Base-by-base conservation (phyloP, 2,888 invertebrate genomes). In the Scaptomyza parva region DNA sequence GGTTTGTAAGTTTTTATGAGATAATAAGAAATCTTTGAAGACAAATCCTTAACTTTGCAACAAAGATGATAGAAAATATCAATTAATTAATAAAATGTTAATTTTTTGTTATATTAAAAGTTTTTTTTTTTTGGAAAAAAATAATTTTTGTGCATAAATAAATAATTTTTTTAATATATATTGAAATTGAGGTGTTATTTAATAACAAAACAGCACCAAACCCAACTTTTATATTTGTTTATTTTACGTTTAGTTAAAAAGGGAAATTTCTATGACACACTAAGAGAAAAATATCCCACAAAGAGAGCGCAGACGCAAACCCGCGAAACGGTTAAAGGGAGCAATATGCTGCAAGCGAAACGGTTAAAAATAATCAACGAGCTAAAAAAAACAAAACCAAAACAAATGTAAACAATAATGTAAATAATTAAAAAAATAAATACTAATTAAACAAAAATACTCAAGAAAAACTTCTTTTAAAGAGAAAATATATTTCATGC, bases 341-440 rank as follows among this genome's bases (percentile, higher is more conserved):
- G 65, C 9, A 41, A 24, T 14, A 22, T 8, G 17, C 18, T 39
- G 30, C 12, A 33, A 0, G 11, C 12, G 7, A 66, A 86, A 52
- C 86, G 82, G 86, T 70, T 70, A 8, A 37, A 39, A 52, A 48
- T 63, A 30, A 54, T 8, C 26, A 9, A 6, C 17, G 67, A 45
- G 8, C 69, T 67, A 73, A 81, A 84, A 84, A 70, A 43, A 59
- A 74, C 71, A 75, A 71, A 86, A 81, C 77, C 79, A 70, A 60
- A 67, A 57, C 12, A 72, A 75, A 65, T 59, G 77, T 79, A 82
- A 82, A 78, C 67, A 83, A 76, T n/a, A 58, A 51, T 61, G 9
- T 7, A 14, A 18, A 1, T 24, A 37, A 51, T 17, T 9, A 9
- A 6, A 52, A 53, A 41, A 20, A 1, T 4, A 5, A 9, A 7